A percentile compares a stretch with the other conserved stretches of the same genome.
Evolutionary conservation across 1,140 invertebrate species (phyloP).

Genomic region (Drosophila malerkotliana): DNA sequence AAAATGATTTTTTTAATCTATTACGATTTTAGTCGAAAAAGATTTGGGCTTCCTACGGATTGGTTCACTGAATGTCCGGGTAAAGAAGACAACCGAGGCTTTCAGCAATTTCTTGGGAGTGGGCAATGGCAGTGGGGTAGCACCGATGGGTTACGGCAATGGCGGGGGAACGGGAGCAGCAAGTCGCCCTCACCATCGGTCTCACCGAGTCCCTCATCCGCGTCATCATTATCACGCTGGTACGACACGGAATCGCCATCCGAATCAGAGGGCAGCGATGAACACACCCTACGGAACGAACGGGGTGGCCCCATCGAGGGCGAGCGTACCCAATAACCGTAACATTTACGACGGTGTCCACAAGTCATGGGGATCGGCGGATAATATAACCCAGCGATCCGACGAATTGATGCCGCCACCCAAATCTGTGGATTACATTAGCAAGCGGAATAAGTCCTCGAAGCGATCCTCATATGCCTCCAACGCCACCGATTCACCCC

Average conservation of each 20-base stretch:
- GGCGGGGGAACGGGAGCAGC: conserved; percentile 47
- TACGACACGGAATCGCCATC: conserved; percentile 78
- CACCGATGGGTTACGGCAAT: conserved; percentile 48
- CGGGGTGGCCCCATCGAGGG: conserved; percentile 50
- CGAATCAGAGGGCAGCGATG: conserved; percentile 69
- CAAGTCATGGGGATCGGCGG: conserved; percentile 94
- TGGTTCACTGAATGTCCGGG: conserved; percentile 95
- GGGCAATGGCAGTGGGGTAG: conserved; percentile 85
- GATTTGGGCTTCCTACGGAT: conserved; percentile 94
- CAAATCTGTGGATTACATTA: conserved; percentile 86
- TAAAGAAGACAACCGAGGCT: conserved; percentile 95
- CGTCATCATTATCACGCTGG: conserved; percentile 81
- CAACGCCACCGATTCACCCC: conserved; percentile 73
- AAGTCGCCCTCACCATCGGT: conserved; percentile 76
- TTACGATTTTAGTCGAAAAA: conserved; percentile 87
- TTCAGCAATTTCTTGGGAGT: conserved; percentile 94
- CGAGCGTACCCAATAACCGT: conserved; percentile 78
- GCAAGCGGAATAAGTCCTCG: conserved; percentile 85
- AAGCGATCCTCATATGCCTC: conserved; percentile 86
- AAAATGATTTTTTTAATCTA: background rate
- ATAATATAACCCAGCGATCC: conserved; percentile 88
- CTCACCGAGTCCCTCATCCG: conserved; percentile 84
- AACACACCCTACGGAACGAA: conserved; percentile 65
- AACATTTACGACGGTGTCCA: conserved; percentile 85
- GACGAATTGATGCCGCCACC: conserved; percentile 89